Evolutionary conservation across 1,140 invertebrate genomes (phyloP).

Genomic region (Homalodisca vitripennis): DNA sequence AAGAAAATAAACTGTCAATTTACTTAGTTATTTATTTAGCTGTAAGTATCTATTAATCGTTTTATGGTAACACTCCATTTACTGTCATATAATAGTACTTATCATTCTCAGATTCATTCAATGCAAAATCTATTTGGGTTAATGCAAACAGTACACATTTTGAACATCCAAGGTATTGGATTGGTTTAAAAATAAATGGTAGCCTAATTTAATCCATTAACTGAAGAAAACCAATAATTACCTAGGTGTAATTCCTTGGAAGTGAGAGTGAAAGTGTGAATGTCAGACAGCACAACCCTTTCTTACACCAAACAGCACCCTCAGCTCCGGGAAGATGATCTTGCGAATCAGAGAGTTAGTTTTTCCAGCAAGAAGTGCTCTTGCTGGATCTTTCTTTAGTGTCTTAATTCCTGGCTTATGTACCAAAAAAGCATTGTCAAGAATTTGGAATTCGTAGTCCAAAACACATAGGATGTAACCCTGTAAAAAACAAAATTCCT

Average conservation of each 20-base stretch:
- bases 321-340: constrained; percentile 80
- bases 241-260: not conserved
- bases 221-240: too few species aligned
- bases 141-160: too few species aligned
- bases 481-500: constrained; percentile 54
- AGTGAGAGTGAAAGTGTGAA: not conserved
- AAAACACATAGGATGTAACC: constrained; percentile 83
- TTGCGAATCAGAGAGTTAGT: constrained; percentile 78
- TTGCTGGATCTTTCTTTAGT: constrained; percentile 69
- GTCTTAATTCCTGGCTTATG: constrained; percentile 86
- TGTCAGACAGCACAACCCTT: constrained; percentile 75
- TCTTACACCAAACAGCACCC: constrained; percentile 74
- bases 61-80: too few species aligned
- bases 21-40: too few species aligned
- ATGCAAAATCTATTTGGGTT: too few species aligned
- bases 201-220: too few species aligned
- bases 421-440: constrained; percentile 86
- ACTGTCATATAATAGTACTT: too few species aligned
- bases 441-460: constrained; percentile 86
- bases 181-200: too few species aligned
- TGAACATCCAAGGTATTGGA: too few species aligned
- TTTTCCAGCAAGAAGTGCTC: constrained; percentile 71
- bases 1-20: too few species aligned
- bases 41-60: too few species aligned
- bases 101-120: too few species aligned